Conservation (phyloP, 2,888 invertebrate species). For the Agrochola lychnidis region DNA sequence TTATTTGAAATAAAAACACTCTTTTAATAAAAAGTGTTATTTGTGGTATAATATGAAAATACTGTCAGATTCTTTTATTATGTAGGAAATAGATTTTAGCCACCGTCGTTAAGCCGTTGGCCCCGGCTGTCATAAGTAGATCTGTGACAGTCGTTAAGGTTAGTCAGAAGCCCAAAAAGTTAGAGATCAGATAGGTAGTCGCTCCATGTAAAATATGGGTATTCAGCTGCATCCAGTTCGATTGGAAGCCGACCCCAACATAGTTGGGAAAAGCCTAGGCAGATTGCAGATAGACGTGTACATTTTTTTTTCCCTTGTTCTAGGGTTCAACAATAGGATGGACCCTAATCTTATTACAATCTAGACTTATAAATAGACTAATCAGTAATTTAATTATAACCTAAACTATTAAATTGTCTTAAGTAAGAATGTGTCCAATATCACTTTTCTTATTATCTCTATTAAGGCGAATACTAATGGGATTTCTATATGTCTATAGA, state of each 20-base stretch:
- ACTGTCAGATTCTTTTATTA: background rate
- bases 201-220: no score
- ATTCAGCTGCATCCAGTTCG: no score
- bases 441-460: no score
- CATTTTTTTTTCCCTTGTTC: no score
- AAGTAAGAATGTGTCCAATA: no score
- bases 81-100: background rate
- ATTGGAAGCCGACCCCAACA: background rate
- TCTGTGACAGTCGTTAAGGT: background rate
- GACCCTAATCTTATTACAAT: no score
- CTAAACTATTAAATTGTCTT: no score
- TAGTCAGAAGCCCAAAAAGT: background rate
- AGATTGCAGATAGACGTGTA: background rate
- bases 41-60: background rate
- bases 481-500: background rate
- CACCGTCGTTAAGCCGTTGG: background rate
- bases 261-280: background rate
- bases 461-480: no score
- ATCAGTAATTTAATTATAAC: no score
- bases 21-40: background rate
- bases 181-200: no score
- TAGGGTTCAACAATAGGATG: no score
- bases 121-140: background rate
- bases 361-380: no score
- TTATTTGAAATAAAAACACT: constrained; percentile 16